Evolutionary conservation across 92 coral and sea anemone species (phyloP).

Genomic region (Metridium senile): DNA sequence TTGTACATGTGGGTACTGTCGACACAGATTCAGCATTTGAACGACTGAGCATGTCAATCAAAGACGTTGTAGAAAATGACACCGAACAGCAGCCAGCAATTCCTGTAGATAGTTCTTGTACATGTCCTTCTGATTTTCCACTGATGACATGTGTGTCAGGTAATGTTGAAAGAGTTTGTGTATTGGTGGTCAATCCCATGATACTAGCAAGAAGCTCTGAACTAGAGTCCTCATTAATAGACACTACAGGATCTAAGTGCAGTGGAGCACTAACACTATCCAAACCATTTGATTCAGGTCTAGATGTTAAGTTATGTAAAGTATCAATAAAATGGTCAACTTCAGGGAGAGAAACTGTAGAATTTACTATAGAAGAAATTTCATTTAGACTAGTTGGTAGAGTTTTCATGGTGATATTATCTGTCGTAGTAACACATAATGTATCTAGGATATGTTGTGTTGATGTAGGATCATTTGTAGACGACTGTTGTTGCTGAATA

Average conservation of each 20-base stretch:
- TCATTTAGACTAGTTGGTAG: slow-evolving; percentile 12
- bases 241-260: slow-evolving; percentile 42
- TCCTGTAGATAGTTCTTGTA: slow-evolving; percentile 72
- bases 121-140: slow-evolving; percentile 42
- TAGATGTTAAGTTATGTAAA: slow-evolving; percentile 15
- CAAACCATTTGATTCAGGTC: slow-evolving; percentile 14
- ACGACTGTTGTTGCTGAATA: slow-evolving; percentile 11
- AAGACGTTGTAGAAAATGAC: slow-evolving; percentile 40
- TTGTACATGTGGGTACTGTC: slow-evolving; percentile 13
- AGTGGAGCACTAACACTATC: slow-evolving; percentile 5
- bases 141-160: slow-evolving; percentile 14
- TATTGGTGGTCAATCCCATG: slow-evolving; percentile 35
- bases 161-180: slow-evolving; percentile 25
- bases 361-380: neutral
- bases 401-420: neutral
- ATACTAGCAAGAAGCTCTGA: slow-evolving; percentile 64
- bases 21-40: slow-evolving; percentile 3
- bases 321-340: slow-evolving; percentile 31
- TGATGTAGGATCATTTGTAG: neutral
- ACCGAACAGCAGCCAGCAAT: slow-evolving; percentile 55
- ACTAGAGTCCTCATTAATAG: slow-evolving; percentile 68
- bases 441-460: slow-evolving; percentile 1
- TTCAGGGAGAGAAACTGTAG: slow-evolving; percentile 11
- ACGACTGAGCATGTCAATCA: slow-evolving; percentile 46
- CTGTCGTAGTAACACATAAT: slow-evolving; percentile 8